Base-by-base conservation (phyloP, 2,888 invertebrate species). In the Caenorhabditis drosophilae region DNA sequence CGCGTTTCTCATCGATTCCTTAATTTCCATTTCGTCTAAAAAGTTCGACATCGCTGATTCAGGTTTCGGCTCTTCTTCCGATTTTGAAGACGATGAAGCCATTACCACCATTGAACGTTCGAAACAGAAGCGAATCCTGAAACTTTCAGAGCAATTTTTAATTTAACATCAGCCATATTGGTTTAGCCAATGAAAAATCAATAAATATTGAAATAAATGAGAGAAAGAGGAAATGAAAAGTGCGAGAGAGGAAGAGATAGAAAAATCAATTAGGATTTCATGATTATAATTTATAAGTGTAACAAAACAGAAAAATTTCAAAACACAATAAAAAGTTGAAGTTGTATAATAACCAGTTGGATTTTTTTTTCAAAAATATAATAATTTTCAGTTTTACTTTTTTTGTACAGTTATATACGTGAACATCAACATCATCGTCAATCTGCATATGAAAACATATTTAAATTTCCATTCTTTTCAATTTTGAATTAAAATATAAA, bases 1-100 rank as follows among this genome's bases (percentile, higher is more conserved):
- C 4, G 63, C 63, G 26, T 57, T 63, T 20, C 63, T 45, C 63
- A 63, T 63, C 12, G 63, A 63, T 23, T 49, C 44, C 48, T 57
- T 53, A 25, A 63, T 63, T 50, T 63, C 63, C 22, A 63, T 44
- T 18, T 63, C 63, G 50, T 63, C 63, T 63, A 57, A 31, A 27
- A 45, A 31, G 31, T 53, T 50, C 49, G 61, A 61, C 50, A 55
- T 61, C 18, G 55, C 50, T 36, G 61, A 50, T 23, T 55, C 51
- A n/a, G n/a, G n/a, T n/a, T n/a, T n/a, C n/a, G n/a, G n/a, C 54
- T 26, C 23, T 3, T 52, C 45, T 23, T 34, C 22, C 7, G 23
- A 22, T 9, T 44, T 34, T n/a, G 52, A 51, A 16, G 4, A 42
- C 9, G 18, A 46, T 35, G 50, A 18, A 22, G 61, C 61, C 51